Evolutionary conservation across 2,888 invertebrate species (phyloP).

Genomic region (Vannuccia rotundouncinata): DNA sequence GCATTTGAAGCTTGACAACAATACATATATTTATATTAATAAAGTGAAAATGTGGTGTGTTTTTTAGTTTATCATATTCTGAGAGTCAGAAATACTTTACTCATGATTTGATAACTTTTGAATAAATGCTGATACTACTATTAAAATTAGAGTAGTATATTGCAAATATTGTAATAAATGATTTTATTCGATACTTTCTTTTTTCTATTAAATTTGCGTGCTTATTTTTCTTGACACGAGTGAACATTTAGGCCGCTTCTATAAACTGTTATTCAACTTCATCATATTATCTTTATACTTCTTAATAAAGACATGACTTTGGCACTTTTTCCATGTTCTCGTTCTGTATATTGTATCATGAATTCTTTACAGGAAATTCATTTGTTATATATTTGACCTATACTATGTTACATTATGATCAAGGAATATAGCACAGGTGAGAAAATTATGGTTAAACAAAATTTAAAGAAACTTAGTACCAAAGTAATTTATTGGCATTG

Average conservation of each 20-base stretch:
- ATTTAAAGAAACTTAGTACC: no score
- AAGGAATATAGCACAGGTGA: no score
- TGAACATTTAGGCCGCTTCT: neutral
- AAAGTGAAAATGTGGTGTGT: neutral
- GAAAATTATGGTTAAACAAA: no score
- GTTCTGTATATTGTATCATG: constrained; percentile 19
- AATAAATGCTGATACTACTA: neutral
- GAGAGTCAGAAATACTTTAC: neutral
- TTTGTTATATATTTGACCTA: neutral
- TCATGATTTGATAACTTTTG: neutral
- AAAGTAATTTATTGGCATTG: no score
- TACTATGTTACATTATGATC: no score
- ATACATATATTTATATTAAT: neutral
- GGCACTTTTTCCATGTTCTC: neutral
- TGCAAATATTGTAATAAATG: neutral
- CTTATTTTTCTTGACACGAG: neutral
- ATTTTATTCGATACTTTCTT: no score
- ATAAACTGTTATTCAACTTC: neutral
- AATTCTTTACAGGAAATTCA: neutral
- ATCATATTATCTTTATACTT: neutral
- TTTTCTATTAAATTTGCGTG: neutral
- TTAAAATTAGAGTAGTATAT: neutral
- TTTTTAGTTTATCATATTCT: neutral
- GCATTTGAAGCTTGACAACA: neutral
- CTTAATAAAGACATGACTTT: neutral